Evolutionary conservation across 2,797 vertebrate genomes (phyloP), one percentile per base, ranked within the genome.

Genomic region (Thripadectes ignobilis): DNA sequence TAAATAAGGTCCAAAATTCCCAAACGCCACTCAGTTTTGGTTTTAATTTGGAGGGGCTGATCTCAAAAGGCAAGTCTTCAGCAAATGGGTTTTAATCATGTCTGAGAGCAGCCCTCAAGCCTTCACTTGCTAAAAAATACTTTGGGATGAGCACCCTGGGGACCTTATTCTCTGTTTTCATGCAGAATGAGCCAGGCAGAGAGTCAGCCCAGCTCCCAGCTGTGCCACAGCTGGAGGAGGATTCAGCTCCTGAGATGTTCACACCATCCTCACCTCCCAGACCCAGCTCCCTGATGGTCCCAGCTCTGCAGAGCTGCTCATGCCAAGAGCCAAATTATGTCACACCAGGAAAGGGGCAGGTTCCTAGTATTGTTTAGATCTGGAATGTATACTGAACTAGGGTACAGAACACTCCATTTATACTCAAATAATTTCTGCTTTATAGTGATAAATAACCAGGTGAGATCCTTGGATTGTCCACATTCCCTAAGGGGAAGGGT

Each of bases 251-350:
- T 4, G 48, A 30, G 38, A 34, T 46, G 43, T 46, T 58, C 13
- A 18, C 26, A 12, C 38, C 7, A 2, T 2, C 59, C 10, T 16
- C 51, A 7, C 1, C 1, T 27, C 11, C 23, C 58, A 49, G 27
- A 54, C 18, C 45, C 45, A 46, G 45, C 45, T 46, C 45, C 16
- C 66, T 21, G 7, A 13, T 30, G 59, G 46, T 4, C 38, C 39
- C 18, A 14, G 57, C 39, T 36, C 46, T 69, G 22, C 7, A 52
- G 59, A 6, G 13, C 39, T 54, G 21, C 36, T 22, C 38, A 49
- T 36, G 8, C 20, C 68, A 88, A 18, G 13, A 76, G 43, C 43
- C 22, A 52, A 49, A 19, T 15, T 14, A 38, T 45, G 49, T 41
- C n/a, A 32, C 8, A 36, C 21, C 34, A 67, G 41, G 6, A 61